These are phyloP conservation scores for Patiria miniata DNA, from an alignment of 35 echinoderm and acorn worm genomes.

Conservation along the genomic window DNA sequence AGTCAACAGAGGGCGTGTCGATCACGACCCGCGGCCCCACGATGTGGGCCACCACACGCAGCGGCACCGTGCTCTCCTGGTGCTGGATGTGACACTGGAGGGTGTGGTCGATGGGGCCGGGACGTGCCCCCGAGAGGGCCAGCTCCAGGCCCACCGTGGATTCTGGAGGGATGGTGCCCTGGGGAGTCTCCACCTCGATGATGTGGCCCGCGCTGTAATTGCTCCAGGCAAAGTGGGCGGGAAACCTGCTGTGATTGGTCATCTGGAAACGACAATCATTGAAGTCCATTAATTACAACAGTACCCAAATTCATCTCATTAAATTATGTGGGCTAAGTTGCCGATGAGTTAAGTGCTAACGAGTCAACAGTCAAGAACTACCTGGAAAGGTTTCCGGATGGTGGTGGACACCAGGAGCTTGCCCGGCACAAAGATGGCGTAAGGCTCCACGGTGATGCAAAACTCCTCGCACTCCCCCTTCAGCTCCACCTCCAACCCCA, in stretches of 20 bases:
- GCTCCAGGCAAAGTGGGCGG: slow-evolving; percentile 77
- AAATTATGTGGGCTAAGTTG: too few relatives aligned
- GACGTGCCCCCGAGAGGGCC: slow-evolving; percentile 75
- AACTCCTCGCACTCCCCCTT: slow-evolving; percentile 85
- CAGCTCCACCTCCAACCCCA: slow-evolving; percentile 82
- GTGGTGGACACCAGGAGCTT: slow-evolving; percentile 75
- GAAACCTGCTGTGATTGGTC: slow-evolving; percentile 88
- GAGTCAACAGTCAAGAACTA: slow-evolving; percentile 2
- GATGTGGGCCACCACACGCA: slow-evolving; percentile 72
- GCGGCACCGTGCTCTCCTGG: slow-evolving; percentile 58
- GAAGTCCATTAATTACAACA: too few relatives aligned
- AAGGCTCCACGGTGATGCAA: slow-evolving; percentile 71
- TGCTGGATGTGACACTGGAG: slow-evolving; percentile 79
- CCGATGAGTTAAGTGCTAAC: too few relatives aligned
- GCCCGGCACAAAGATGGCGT: slow-evolving; percentile 88
- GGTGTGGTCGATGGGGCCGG: slow-evolving; percentile 77
- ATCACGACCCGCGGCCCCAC: slow-evolving; percentile 87
- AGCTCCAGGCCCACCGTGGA: slow-evolving; percentile 67
- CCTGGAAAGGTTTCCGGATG: slow-evolving; percentile 83
- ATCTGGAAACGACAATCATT: slow-evolving; percentile 47
- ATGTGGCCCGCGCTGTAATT: slow-evolving; percentile 79
- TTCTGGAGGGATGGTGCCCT: slow-evolving; percentile 77
- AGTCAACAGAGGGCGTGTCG: slow-evolving; percentile 87
- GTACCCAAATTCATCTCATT: too few relatives aligned
- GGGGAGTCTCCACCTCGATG: slow-evolving; percentile 79